These are phyloP conservation scores for Andrena dorsata DNA, from an alignment of 2,888 invertebrate species.

Conservation along the genomic window DNA sequence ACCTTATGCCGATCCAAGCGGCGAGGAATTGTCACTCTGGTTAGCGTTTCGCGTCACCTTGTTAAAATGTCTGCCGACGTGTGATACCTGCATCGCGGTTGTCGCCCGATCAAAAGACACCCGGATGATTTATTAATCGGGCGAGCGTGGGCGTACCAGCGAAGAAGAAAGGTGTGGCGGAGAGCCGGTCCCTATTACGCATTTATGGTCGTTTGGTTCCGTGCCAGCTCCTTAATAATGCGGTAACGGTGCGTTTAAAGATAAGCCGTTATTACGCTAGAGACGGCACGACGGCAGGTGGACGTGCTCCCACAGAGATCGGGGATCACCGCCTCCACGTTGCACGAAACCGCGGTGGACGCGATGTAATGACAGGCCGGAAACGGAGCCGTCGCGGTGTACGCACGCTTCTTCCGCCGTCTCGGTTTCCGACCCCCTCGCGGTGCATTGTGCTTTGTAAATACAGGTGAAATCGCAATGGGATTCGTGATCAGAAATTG, in stretches of 20 bases:
- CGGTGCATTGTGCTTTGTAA: neutral
- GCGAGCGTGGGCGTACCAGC: neutral
- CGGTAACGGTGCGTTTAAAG: constrained; percentile 50
- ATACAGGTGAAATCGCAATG: neutral
- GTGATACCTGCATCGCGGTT: neutral
- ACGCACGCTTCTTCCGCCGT: constrained; percentile 34
- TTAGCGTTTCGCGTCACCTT: no score
- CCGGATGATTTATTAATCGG: neutral
- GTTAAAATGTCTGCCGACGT: neutral
- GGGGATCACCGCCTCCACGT: constrained; percentile 66
- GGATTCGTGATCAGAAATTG: neutral
- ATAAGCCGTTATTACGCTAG: constrained; percentile 65
- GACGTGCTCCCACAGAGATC: constrained; percentile 71
- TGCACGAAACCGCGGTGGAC: constrained; percentile 60
- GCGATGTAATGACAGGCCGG: constrained; percentile 63
- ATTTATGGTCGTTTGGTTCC: constrained; percentile 26
- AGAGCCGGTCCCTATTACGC: constrained; percentile 9
- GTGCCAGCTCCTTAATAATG: constrained; percentile 35
- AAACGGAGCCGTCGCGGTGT: constrained; percentile 50
- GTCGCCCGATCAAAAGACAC: neutral
- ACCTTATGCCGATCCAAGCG: neutral
- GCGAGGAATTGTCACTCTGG: no score
- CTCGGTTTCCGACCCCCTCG: constrained; percentile 5
- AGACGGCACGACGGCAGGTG: constrained; percentile 73
- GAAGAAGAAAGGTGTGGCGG: constrained; percentile 22